phyloP scores from a whole-genome alignment of 2,888 invertebrate genomes.

The Unio pictorum region DNA sequence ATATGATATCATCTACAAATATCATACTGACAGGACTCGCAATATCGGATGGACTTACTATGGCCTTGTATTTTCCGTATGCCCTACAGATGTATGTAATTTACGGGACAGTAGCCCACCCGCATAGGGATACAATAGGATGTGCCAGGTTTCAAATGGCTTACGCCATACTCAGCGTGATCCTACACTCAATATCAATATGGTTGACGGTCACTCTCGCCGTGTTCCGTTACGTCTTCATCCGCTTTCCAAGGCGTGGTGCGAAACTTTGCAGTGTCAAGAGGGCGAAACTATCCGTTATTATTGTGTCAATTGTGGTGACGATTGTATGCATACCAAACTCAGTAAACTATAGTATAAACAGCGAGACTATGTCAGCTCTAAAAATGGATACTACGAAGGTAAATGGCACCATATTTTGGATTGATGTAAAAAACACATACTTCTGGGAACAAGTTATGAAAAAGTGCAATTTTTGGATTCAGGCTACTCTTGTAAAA shows the following conservation, averaged over 20 bases:
- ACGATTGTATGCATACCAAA: conserved; percentile 68
- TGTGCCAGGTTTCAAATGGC: conserved; percentile 74
- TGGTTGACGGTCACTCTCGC: conserved; percentile 94
- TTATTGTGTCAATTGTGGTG: conserved; percentile 71
- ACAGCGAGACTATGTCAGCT: conserved; percentile 4
- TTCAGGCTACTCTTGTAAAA: conserved; percentile 93
- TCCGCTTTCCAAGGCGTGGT: conserved; percentile 81
- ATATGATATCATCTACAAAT: conserved; percentile 92
- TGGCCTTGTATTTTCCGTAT: conserved; percentile 91
- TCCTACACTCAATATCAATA: conserved; percentile 92
- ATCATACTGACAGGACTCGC: conserved; percentile 88
- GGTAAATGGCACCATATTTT: conserved; percentile 49
- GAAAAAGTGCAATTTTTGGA: conserved; percentile 85
- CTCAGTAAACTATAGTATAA: conserved; percentile 75
- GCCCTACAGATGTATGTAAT: conserved; percentile 75
- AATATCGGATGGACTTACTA: conserved; percentile 91
- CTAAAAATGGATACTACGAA: conserved; percentile 2
- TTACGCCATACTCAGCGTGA: conserved; percentile 91
- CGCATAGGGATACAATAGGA: conserved; percentile 60
- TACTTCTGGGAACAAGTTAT: conserved; percentile 53
- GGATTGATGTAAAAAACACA: conserved; percentile 74
- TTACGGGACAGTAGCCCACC: conserved; percentile 45
- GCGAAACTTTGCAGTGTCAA: conserved; percentile 87
- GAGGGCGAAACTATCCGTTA: conserved; percentile 86
- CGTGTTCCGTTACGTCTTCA: conserved; percentile 85